Conservation (phyloP, 2,797 vertebrate species). For the Acridotheres tristis region DNA sequence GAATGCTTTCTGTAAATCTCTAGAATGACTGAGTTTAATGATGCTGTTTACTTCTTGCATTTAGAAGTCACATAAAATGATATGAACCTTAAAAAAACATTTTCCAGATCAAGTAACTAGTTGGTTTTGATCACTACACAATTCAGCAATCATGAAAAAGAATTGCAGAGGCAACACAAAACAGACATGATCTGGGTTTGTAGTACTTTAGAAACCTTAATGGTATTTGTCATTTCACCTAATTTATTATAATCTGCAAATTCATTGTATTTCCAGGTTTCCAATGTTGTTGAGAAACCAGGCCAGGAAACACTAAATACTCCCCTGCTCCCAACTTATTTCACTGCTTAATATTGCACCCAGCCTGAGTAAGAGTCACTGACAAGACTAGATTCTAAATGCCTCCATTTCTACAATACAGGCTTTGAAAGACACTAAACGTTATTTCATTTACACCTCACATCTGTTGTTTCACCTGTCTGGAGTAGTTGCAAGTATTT, state of each 20-base stretch:
- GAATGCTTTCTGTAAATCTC: not conserved
- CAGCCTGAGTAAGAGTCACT: not conserved
- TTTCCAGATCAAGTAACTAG: not conserved
- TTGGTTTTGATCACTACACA: not conserved
- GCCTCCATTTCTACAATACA: not conserved
- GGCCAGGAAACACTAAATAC: not conserved
- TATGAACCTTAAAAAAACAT: not conserved
- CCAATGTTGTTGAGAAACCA: not conserved
- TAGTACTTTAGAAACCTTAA: not conserved
- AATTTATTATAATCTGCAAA: not conserved
- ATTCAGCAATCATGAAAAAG: not conserved
- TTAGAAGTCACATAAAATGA: not conserved
- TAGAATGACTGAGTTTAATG: conserved; percentile 7
- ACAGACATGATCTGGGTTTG: accelerated
- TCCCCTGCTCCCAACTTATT: not conserved
- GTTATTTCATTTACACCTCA: not conserved
- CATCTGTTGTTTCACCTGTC: not conserved
- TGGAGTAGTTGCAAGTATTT: not conserved
- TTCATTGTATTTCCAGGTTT: not conserved
- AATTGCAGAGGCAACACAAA: not conserved
- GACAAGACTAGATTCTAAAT: not conserved
- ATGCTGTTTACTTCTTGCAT: not conserved
- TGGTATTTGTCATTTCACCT: not conserved
- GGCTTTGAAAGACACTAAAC: not conserved
- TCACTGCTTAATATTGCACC: not conserved